These are phyloP conservation scores for Sinohyriopsis cumingii DNA, from an alignment of 2,888 invertebrate genomes.

Conservation along the genomic window DNA sequence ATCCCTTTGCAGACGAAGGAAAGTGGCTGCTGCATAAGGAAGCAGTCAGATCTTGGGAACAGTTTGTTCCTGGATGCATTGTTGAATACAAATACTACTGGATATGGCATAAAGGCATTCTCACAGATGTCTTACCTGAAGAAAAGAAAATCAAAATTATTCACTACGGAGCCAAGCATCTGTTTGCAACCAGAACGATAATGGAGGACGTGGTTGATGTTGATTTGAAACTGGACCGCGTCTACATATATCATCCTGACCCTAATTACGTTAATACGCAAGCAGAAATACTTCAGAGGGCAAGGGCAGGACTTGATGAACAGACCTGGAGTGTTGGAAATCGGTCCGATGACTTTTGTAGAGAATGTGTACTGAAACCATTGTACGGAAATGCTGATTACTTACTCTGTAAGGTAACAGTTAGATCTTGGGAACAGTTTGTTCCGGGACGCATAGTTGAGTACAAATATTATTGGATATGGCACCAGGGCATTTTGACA, in stretches of 20 bases:
- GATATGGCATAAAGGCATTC: conserved; percentile 12
- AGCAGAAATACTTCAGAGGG: no score
- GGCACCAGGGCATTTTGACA: no score
- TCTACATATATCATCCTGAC: conserved; percentile 16
- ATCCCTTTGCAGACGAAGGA: neutral
- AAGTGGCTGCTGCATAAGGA: neutral
- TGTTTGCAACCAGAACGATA: conserved; percentile 6
- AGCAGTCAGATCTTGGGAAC: conserved; percentile 8
- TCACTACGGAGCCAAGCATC: conserved; percentile 13
- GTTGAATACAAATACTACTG: conserved; percentile 9
- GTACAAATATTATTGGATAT: no score
- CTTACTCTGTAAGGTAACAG: no score
- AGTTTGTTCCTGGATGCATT: conserved; percentile 13
- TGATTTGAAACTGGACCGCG: conserved; percentile 1
- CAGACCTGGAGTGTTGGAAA: no score
- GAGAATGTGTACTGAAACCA: no score
- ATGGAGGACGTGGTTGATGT: conserved; percentile 4
- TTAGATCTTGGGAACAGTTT: no score
- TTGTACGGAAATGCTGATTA: no score
- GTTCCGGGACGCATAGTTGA: no score
- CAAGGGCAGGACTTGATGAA: no score
- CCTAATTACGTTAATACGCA: conserved; percentile 1
- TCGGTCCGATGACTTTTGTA: neutral
- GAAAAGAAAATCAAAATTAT: conserved; percentile 9
- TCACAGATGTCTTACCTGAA: conserved; percentile 5